Conservation (phyloP, 2,888 invertebrate genomes). For the Clanis bilineata region DNA sequence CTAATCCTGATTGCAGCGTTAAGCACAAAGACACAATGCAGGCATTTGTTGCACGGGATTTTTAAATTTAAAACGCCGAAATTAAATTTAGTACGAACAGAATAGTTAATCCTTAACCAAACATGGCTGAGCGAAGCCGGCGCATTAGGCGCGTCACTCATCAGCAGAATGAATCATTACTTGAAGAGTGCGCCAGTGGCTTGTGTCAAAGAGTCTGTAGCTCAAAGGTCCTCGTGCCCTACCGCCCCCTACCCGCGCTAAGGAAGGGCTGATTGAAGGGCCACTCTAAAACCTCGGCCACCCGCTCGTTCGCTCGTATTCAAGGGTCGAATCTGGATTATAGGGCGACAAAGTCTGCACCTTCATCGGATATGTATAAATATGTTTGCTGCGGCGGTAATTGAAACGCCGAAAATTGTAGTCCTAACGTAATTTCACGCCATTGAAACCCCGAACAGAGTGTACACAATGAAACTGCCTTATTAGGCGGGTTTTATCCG, state of each 20-base stretch:
- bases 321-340: constrained; percentile 80
- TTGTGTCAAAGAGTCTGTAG: constrained; percentile 80
- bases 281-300: constrained; percentile 79
- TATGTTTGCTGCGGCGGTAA: constrained; percentile 60
- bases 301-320: constrained; percentile 79
- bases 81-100: constrained; percentile 45
- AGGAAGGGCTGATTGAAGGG: constrained; percentile 81
- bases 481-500: constrained; percentile 22
- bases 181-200: constrained; percentile 81
- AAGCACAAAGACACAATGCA: constrained; percentile 18
- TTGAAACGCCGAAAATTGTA: constrained; percentile 70
- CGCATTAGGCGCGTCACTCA: constrained; percentile 80
- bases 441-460: constrained; percentile 46
- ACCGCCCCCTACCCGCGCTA: constrained; percentile 44
- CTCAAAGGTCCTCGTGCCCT: constrained; percentile 74
- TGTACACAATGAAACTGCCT: constrained; percentile 12
- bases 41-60: neutral
- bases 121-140: constrained; percentile 59
- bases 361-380: constrained; percentile 79
- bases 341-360: constrained; percentile 78
- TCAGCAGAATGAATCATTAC: constrained; percentile 82
- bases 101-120: constrained; percentile 65
- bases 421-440: constrained; percentile 61
- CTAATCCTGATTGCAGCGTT: constrained; percentile 20
- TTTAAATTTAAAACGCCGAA: constrained; percentile 28